Evolutionary conservation across 2,888 invertebrate genomes (phyloP), one percentile per base, ranked within the genome.

Genomic region (Cantharis nigra): DNA sequence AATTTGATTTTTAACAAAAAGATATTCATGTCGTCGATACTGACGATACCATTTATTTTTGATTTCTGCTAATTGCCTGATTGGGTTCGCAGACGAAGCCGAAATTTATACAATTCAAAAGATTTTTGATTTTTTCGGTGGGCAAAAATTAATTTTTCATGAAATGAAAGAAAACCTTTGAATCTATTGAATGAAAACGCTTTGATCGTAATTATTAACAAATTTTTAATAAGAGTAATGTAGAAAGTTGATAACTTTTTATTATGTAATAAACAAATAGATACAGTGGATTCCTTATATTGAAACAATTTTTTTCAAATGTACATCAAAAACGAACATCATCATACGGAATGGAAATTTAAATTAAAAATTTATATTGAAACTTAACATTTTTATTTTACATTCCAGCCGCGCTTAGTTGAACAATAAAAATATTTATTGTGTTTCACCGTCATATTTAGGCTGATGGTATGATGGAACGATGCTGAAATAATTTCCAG

Each of bases 371-470:
- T 9, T 69, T 26, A 69, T 26, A 69, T 13, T 20, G 18, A 65
- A 65, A 65, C 18, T 23, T 18, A 65, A 65, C 65, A 65, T 65
- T 65, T 65, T 65, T 13, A 20, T 49, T 49, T 49, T 49, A 64
- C 65, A 23, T 23, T 67, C 65, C 65, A 67, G 65, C 65, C 65
- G 26, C 16, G 64, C 23, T 23, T 67, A 67, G 23, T 67, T 16
- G 20, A 20, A 18, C 28, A 30, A 70, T 70, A 26, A 70, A 26
- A 14, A 7, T 49, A 49, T 33, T 74, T 77, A 77, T 71, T 71
- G 70, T 65, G 62, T 74, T 65, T 74, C 49, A 70, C 74, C 33
- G 65, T 74, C 74, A 26, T 74, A 74, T 69, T 77, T 77, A 74
- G 74, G 74, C 70, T 76, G 72, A 63, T 69, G 65, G 70, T 74